These are phyloP conservation scores for Nephrotoma flavescens DNA, from an alignment of 2,888 invertebrate genomes.

Conservation along the genomic window DNA sequence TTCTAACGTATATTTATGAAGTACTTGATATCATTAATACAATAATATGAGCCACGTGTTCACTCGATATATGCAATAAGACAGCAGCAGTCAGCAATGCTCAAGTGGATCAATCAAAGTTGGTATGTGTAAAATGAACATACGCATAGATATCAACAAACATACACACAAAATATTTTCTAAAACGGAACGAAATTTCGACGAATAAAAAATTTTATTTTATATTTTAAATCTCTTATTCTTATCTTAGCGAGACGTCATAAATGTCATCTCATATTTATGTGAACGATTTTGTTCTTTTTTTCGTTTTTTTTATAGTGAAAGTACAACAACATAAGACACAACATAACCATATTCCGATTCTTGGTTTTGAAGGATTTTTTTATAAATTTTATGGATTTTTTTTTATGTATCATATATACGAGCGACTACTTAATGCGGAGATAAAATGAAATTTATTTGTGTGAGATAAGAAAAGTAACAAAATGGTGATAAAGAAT, in stretches of 20 bases:
- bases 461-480: not conserved
- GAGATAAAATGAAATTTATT: not conserved
- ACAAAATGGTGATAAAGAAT: not conserved
- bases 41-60: not conserved
- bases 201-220: not conserved
- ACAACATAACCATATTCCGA: not conserved
- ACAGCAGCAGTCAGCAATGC: not conserved
- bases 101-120: not conserved
- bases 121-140: not conserved
- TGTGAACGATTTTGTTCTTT: not conserved
- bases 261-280: constrained; percentile 2
- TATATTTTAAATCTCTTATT: not conserved
- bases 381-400: not conserved
- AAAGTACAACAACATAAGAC: not conserved
- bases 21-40: not conserved
- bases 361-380: not conserved
- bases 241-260: constrained; percentile 1
- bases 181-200: not conserved
- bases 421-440: not conserved
- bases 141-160: not conserved
- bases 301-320: not conserved
- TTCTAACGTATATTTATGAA: not conserved
- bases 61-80: not conserved
- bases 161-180: not conserved
- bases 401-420: not conserved